Evolutionary conservation across 1,140 invertebrate species (phyloP), one percentile per base, ranked within the genome.

Genomic region (Macrobrachium rosenbergii): DNA sequence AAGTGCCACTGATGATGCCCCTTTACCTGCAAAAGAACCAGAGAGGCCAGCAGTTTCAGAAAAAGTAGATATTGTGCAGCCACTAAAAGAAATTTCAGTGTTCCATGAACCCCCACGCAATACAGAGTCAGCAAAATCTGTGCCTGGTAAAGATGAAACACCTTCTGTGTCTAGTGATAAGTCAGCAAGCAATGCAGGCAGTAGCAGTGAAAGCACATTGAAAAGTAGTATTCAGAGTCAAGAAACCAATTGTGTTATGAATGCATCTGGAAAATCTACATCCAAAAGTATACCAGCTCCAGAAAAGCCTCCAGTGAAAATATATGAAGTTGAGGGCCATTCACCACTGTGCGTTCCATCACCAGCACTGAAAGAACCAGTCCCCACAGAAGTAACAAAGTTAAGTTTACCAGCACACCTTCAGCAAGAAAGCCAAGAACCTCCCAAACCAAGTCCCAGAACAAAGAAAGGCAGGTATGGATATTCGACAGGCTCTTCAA

Each of bases 401-500:
- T 28, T 63, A 5, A 72, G 63, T 14, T 28, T 76, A n/a, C 43
- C 28, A 23, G 21, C 11, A 12, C 5, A 14, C 52, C 11, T 23
- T 45, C 16, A 52, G 17, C 11, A 43, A 17, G 67, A 62, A 58
- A 76, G 12, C 17, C 64, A 81, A 21, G 78, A 75, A 28, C 76
- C 85, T 37, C 85, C 85, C 12, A 87, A 81, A 43, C 85, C 85
- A 16, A 87, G 85, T 43, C 85, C 85, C 17, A 87, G 85, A 43
- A 87, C 58, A 28, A 87, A 82, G 59, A 87, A 87, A 59, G 85
- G 85, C 10, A 72, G 79, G n/a, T 87, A 87, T 37, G 85, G 85
- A 12, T 81, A 81, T 59, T 81, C 78, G 5, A 82, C 85, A 16
- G 78, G 37, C 28, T 17, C 16, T 5, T 59, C 62, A 11, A 78